Conservation (phyloP, 1,140 invertebrate genomes). For the Anagrus nilaparvatae region DNA sequence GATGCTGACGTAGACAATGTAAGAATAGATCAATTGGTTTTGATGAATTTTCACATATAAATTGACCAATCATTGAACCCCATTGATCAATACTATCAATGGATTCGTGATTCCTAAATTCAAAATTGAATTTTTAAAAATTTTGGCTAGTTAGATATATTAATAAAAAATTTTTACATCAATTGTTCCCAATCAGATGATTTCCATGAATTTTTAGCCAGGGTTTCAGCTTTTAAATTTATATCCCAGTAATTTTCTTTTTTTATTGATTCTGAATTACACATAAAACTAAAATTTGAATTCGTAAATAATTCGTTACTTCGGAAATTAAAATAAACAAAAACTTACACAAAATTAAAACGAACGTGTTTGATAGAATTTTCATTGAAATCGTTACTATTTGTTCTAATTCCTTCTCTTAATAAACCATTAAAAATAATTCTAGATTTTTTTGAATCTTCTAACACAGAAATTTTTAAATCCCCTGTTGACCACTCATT, state of each 20-base stretch:
- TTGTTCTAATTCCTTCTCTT: conserved; percentile 27
- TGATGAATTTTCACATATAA: conserved; percentile 29
- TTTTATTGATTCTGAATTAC: conserved; percentile 38
- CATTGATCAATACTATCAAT: conserved; percentile 42
- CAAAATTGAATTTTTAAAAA: conserved; percentile 7
- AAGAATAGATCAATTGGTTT: conserved; percentile 35
- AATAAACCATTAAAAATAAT: conserved; percentile 52
- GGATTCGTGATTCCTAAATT: conserved; percentile 23
- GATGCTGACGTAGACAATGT: conserved; percentile 43
- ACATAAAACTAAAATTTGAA: conserved; percentile 43
- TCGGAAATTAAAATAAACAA: not conserved
- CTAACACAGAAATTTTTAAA: conserved; percentile 46
- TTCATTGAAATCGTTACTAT: conserved; percentile 25
- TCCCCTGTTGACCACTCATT: conserved; percentile 44
- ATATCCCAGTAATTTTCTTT: conserved; percentile 42
- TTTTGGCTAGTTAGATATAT: not conserved
- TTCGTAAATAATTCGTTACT: conserved; percentile 15
- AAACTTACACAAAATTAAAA: conserved; percentile 39
- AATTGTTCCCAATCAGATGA: conserved; percentile 32
- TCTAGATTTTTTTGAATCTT: conserved; percentile 43
- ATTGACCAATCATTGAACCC: conserved; percentile 39
- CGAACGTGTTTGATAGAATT: conserved; percentile 39
- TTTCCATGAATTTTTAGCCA: conserved; percentile 47
- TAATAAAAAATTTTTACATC: conserved; percentile 22
- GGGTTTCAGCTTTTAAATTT: conserved; percentile 40